phyloP scores from a whole-genome alignment of 2,888 invertebrate species.

The Frankliniella intonsa region DNA sequence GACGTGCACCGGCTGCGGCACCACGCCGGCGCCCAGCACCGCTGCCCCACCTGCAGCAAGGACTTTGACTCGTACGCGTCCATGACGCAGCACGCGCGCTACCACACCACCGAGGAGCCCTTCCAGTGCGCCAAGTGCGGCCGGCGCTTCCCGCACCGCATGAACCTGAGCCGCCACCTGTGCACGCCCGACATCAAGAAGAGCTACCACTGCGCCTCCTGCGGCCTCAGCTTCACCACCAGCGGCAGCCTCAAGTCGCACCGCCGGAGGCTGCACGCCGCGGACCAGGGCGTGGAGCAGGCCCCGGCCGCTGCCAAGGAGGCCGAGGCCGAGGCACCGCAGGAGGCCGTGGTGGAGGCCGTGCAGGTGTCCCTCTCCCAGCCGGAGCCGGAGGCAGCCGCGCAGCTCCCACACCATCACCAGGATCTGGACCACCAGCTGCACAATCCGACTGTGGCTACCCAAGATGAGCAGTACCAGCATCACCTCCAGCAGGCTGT shows the following conservation, averaged over 20 bases:
- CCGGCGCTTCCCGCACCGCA: conserved; percentile 21
- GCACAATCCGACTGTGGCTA: not conserved
- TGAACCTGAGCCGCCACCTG: conserved; percentile 18
- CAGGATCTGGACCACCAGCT: not conserved
- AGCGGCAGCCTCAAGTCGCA: conserved; percentile 15
- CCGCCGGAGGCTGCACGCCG: not conserved
- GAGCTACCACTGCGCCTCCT: not conserved
- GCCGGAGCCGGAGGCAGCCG: not conserved
- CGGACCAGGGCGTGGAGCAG: not conserved
- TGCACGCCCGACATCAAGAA: conserved; percentile 21
- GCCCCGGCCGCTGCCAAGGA: not conserved
- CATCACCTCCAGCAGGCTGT: not conserved
- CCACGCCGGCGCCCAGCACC: not conserved
- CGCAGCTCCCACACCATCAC: not conserved
- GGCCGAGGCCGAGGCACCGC: not conserved
- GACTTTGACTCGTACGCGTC: conserved; percentile 18
- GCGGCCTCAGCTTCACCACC: conserved; percentile 15
- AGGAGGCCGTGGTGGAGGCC: not conserved
- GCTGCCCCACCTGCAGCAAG: not conserved
- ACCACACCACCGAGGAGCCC: conserved; percentile 13
- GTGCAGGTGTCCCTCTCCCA: not conserved
- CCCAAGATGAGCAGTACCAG: not conserved
- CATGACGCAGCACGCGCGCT: conserved; percentile 19
- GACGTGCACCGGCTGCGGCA: conserved; percentile 1
- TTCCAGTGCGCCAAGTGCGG: conserved; percentile 24